Evolutionary conservation across 2,888 invertebrate species (phyloP), one percentile per base, ranked within the genome.

Genomic region (Drosophila ezoana): DNA sequence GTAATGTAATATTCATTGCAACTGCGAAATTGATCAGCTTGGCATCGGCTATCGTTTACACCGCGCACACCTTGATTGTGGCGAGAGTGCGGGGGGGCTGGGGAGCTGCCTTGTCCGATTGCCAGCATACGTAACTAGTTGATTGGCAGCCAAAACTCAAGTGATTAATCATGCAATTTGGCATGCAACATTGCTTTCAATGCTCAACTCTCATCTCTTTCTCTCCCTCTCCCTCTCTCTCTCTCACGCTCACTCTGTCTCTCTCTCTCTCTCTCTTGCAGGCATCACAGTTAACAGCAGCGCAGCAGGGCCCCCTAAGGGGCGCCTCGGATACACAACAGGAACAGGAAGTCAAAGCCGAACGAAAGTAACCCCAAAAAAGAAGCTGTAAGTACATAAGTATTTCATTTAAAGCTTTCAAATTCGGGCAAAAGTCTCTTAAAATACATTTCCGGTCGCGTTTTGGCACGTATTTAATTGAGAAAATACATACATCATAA

Each of bases 311-410:
- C 86, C 91, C 86, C 90, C 89, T 63, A 49, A 68, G 71, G 90
- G 89, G 90, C 74, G 89, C 89, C 89, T 90, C 89, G 89, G 89
- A 90, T 89, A 90, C 43, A 47, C 68, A 63, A 60, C 71, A 60
- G 61, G 37, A 52, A 76, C 43, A 67, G 53, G 61, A 62, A 72
- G 61, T 65, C 63, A 40, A 45, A 56, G 14, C 51, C 16, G 35
- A 67, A 16, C 70, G 61, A 58, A 67, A 76, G 71, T 47, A 54
- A 28, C 23, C 38, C 40, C 28, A 28, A 56, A 61, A 23, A 47
- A 63, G 11, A 56, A 70, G 60, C 52, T 69, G 90, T 90, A 72
- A 90, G 86, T 89, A 65, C 40, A 60, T 13, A 2, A 23, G 2
- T 18, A 32, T 48, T 23, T 23, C 28, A 16, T 38, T 3, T n/a